A percentile compares a stretch with the other conserved stretches of the same genome.
These are phyloP conservation scores for Drosophila sp. DNA, from an alignment of 1,140 invertebrate species.

Conservation along the genomic window DNA sequence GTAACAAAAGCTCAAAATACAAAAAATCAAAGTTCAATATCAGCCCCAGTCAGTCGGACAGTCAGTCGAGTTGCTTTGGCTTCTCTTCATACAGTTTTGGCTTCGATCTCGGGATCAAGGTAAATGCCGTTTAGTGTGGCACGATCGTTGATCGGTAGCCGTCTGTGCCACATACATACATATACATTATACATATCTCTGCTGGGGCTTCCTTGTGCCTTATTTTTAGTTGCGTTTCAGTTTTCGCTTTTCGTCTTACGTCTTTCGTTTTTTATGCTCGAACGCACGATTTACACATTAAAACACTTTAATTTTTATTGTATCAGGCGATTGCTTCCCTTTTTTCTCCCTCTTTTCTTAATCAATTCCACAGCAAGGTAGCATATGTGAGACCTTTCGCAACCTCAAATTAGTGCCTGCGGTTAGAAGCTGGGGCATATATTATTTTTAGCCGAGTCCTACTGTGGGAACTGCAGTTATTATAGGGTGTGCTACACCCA, in stretches of 20 bases:
- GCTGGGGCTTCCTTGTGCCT: conserved; percentile 68
- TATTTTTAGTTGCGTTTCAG: conserved; percentile 31
- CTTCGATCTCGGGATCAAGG: conserved; percentile 67
- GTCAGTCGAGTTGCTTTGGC: conserved; percentile 62
- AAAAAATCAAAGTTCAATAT: conserved; percentile 80
- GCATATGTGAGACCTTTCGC: conserved; percentile 73
- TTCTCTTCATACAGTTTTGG: conserved; percentile 44
- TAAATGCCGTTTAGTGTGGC: conserved; percentile 81
- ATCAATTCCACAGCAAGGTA: conserved; percentile 67
- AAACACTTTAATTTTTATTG: conserved; percentile 84
- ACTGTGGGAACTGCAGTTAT: conserved; percentile 77
- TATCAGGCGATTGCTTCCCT: conserved; percentile 65
- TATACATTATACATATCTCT: conserved; percentile 19
- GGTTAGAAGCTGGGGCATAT: conserved; percentile 39
- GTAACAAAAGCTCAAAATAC: conserved; percentile 62
- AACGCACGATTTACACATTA: conserved; percentile 84
- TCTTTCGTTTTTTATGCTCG: conserved; percentile 45
- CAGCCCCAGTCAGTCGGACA: conserved; percentile 50
- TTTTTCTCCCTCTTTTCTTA: conserved; percentile 54
- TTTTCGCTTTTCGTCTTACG: conserved; percentile 39
- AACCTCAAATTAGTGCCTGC: conserved; percentile 81
- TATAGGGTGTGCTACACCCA: conserved; percentile 51
- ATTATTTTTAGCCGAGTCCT: conserved; percentile 65
- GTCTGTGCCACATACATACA: conserved; percentile 18
- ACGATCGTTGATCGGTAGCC: conserved; percentile 75